These are phyloP conservation scores for Drosophila nigromelanica DNA, from an alignment of 1,140 invertebrate species.

Conservation along the genomic window DNA sequence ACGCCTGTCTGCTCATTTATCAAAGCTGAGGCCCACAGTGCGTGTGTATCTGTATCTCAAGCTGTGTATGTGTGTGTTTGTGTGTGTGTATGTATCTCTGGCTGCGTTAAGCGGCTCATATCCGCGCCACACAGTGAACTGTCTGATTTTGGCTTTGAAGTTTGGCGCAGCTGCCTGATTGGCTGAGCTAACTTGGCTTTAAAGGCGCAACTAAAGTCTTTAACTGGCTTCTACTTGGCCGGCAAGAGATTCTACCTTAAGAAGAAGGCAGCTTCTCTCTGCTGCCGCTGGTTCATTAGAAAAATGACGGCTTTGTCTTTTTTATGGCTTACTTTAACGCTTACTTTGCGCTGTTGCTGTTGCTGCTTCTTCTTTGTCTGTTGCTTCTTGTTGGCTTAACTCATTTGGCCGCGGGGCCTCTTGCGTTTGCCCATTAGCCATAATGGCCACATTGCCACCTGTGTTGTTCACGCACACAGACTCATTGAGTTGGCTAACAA, in stretches of 20 bases:
- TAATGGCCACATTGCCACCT: constrained; percentile 81
- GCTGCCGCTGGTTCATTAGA: constrained; percentile 75
- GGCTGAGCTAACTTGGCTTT: constrained; percentile 56
- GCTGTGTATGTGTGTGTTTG: constrained; percentile 3
- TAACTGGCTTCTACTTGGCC: constrained; percentile 68
- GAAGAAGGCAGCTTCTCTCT: constrained; percentile 8
- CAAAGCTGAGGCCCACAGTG: constrained; percentile 58
- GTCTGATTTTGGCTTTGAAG: constrained; percentile 79
- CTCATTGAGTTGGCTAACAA: constrained; percentile 3
- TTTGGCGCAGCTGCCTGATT: constrained; percentile 82
- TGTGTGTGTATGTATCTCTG: constrained; percentile 28
- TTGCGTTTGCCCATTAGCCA: constrained; percentile 71
- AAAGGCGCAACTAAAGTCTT: constrained; percentile 70
- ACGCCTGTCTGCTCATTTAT: constrained; percentile 82
- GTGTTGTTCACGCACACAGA: constrained; percentile 52
- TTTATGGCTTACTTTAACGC: constrained; percentile 82
- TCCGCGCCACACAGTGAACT: constrained; percentile 36
- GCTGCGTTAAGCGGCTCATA: constrained; percentile 77
- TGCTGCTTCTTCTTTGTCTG: constrained; percentile 31
- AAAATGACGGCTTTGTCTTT: constrained; percentile 83
- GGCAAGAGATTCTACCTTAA: constrained; percentile 16
- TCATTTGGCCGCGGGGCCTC: constrained; percentile 70
- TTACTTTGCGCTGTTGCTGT: constrained; percentile 49
- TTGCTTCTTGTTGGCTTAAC: constrained; percentile 71
- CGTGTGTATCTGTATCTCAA: constrained; percentile 19